Evolutionary conservation across 2,797 vertebrate genomes (phyloP).

Genomic region (Euphonia xanthogaster): DNA sequence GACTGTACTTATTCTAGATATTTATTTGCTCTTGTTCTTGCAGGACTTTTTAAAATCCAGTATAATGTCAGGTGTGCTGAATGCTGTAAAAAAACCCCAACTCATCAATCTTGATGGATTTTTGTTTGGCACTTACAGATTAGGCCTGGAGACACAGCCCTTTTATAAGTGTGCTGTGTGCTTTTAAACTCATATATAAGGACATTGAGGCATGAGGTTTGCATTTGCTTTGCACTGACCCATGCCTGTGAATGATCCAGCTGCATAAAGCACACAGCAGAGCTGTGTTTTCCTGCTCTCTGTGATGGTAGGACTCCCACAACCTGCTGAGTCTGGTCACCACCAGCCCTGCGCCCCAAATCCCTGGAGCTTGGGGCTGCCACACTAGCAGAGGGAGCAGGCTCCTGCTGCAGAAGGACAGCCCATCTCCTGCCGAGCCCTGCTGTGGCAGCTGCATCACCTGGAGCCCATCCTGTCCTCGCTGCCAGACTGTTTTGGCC

Average conservation of each 20-base stretch:
- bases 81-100: background rate
- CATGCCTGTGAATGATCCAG: background rate
- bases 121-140: constrained; percentile 37
- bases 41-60: background rate
- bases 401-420: background rate
- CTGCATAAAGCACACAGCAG: background rate
- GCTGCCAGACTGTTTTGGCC: background rate
- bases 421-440: too few species aligned
- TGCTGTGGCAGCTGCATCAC: background rate
- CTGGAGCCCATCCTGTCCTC: background rate
- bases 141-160: background rate
- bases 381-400: fast-evolving
- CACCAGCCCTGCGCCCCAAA: background rate
- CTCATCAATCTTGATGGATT: constrained; percentile 29
- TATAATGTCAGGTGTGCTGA: background rate
- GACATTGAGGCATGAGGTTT: constrained; percentile 21
- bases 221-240: constrained; percentile 7
- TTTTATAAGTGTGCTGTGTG: constrained; percentile 26
- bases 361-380: background rate
- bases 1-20: background rate
- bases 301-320: background rate
- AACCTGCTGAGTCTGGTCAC: background rate
- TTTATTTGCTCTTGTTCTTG: background rate
- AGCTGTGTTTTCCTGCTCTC: background rate
- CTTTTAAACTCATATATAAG: constrained; percentile 13